Conservation (phyloP, 30 jellyfish, hydroid and myxozoan genomes). For the Rhopilema esculentum region DNA sequence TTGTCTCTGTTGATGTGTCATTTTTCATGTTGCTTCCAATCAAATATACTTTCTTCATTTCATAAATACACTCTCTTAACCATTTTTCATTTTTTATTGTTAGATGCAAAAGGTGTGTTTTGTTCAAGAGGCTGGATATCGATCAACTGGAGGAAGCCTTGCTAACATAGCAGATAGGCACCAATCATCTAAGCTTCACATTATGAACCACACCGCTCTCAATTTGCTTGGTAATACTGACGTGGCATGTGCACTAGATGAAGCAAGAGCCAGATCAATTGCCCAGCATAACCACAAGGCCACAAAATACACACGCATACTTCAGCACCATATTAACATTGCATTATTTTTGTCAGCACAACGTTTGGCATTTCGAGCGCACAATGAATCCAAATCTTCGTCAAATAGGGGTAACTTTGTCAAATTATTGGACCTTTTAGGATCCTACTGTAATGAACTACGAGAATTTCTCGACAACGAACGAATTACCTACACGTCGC, state of each 20-base stretch:
- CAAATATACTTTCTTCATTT: not conserved
- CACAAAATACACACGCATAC: constrained; percentile 17
- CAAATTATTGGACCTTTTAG: too few relatives aligned
- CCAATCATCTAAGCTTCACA: constrained; percentile 27
- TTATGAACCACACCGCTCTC: constrained; percentile 41
- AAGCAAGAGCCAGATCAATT: constrained; percentile 50
- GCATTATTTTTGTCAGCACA: too few relatives aligned
- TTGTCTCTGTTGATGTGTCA: not conserved
- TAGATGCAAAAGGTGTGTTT: constrained; percentile 42
- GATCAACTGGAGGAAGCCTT: constrained; percentile 39
- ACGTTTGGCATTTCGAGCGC: too few relatives aligned
- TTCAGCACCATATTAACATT: constrained; percentile 43
- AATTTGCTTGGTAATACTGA: constrained; percentile 40
- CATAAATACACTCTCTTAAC: not conserved
- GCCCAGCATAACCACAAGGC: constrained; percentile 39
- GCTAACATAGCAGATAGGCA: constrained; percentile 16
- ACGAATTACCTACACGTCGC: too few relatives aligned
- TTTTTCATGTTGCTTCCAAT: not conserved
- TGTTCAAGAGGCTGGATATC: constrained; percentile 23
- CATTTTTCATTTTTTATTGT: not conserved
- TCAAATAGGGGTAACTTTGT: too few relatives aligned
- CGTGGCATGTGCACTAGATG: constrained; percentile 63
- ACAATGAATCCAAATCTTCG: too few relatives aligned
- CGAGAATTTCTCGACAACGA: too few relatives aligned
- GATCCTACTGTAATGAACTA: too few relatives aligned